Base-by-base conservation (phyloP, 1,140 invertebrate genomes). In the Drusus annulatus region DNA sequence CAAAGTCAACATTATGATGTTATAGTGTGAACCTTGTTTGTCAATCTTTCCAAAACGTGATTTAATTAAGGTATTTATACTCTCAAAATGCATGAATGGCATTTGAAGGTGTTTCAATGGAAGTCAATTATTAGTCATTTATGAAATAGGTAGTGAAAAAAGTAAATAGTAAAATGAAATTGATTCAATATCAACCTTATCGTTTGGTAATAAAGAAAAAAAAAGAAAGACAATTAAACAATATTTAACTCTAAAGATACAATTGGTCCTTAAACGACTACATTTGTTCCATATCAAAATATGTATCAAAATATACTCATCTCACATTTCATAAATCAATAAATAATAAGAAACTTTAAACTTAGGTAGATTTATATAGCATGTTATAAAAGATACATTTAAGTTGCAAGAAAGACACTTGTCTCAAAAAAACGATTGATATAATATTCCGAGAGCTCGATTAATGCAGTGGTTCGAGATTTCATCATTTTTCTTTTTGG, bases 201-300 rank as follows among this genome's bases (percentile, higher is more conserved):
- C 10, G 56, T 60, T 60, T n/a, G 56, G 23, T 21, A 68, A 68
- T 45, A 71, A 71, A 51, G 10, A 65, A 65, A 21, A n/a, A n/a
- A n/a, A n/a, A n/a, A n/a, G n/a, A n/a, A n/a, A n/a, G n/a, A 63
- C 36, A 28, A 28, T 65, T 65, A 65, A 65, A 71, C 7, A 15
- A 71, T 71, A 71, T 71, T 71, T 51, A 71, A 71, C 8, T 71
- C 77, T 79, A 71, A 15, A 63, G 63, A 79, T 79, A 79, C 69
- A 74, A 74, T 79, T 79, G 78, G 78, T 79, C 78, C 78, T 79
- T 79, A 79, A 79, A 56, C 58, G 71, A 74, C 68, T 79, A 79
- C 74, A 75, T 73, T 78, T 79, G 58, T 65, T 68, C 60, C 76
- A 78, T 78, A 78, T 78, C 36, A 78, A 78, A 78, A 79, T 74